Base-by-base conservation (phyloP, 2,888 invertebrate species). In the Chamaedrilus cognettii region DNA sequence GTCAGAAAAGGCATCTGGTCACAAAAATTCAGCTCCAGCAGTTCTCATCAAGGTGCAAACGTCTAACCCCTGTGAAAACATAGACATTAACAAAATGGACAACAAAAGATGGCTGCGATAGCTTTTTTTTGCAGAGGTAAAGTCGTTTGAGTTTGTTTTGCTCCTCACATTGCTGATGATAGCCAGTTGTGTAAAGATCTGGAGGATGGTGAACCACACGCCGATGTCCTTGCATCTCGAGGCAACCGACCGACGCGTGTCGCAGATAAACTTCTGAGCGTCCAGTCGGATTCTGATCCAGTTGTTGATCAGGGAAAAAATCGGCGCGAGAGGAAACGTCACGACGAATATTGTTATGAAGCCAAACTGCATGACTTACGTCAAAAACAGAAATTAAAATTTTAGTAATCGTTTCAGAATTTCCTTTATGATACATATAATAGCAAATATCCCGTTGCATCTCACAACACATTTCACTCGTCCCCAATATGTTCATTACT, bases 281-380 rank as follows among this genome's bases (percentile, higher is more conserved):
- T 87, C 87, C 64, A 87, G 79, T 52, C 84, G 77, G 31, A 87
- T 86, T 74, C 87, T 87, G n/a, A 87, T 84, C 86, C 87, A 87
- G 79, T 87, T 87, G 79, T 87, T 87, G 60, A 87, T 80, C 50
- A 87, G 82, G 7, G 87, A 87, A 79, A 87, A 87, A 30, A 87
- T 78, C 15, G 87, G 87, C 1, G 87, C 87, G 68, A 87, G 77
- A 0, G 87, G 87, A 74, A 87, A 87, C 19, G 86, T 87, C 23
- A 87, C 87, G 75, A 87, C 87, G 78, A 87, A 87, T 69, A 87
- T 87, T 19, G 87, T 87, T 74, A 87, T 87, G 80, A 87, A 87
- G 1, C 87, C 87, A 76, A 87, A 87, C 80, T 87, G 87, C 42
- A 87, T 79, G 33, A 87, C 87, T 87, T 71, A 75, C 23, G 19